Percentiles rank a stretch among this genome's conserved stretches.
These are phyloP conservation scores for Percopsis transmontana DNA, from an alignment of 2,113 vertebrate genomes.

Conservation along the genomic window DNA sequence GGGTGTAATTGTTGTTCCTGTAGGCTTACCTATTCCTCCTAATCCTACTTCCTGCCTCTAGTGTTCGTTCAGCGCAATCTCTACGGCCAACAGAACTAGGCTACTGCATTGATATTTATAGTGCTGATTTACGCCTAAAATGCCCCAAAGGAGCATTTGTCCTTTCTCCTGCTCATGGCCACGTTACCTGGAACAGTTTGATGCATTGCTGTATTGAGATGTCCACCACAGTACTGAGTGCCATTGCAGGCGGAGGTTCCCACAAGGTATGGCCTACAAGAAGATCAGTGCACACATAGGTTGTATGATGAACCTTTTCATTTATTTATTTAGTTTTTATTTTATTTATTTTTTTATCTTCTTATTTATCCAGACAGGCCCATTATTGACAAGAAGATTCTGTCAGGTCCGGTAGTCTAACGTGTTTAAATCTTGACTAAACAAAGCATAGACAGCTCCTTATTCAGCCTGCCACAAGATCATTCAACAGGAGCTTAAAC, in stretches of 20 bases:
- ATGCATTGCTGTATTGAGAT: constrained; percentile 56
- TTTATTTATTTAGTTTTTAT: too few relatives aligned
- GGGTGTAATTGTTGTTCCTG: too few relatives aligned
- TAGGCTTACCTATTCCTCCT: too few relatives aligned
- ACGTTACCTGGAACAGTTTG: constrained; percentile 62
- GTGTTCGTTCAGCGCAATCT: constrained; percentile 1
- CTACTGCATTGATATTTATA: constrained; percentile 61
- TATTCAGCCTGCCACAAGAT: constrained; percentile 22
- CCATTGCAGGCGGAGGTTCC: constrained; percentile 21
- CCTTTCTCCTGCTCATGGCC: constrained; percentile 53
- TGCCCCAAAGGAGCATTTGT: constrained; percentile 64
- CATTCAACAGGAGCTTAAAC: constrained; percentile 25
- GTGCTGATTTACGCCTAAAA: constrained; percentile 55
- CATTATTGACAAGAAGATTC: too few relatives aligned
- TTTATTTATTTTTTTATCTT: too few relatives aligned
- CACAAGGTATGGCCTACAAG: constrained; percentile 4
- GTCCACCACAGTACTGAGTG: constrained; percentile 10
- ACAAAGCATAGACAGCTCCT: neutral
- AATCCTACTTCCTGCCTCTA: neutral
- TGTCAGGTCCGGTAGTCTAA: too few relatives aligned
- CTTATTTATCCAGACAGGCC: too few relatives aligned
- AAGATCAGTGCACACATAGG: constrained; percentile 7
- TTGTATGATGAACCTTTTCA: neutral
- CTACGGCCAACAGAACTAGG: constrained; percentile 20
- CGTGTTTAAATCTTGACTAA: neutral